A percentile compares a stretch with the other conserved stretches of the same genome.
phyloP scores from a whole-genome alignment of 1,140 invertebrate species.

The Camponotus floridanus region DNA sequence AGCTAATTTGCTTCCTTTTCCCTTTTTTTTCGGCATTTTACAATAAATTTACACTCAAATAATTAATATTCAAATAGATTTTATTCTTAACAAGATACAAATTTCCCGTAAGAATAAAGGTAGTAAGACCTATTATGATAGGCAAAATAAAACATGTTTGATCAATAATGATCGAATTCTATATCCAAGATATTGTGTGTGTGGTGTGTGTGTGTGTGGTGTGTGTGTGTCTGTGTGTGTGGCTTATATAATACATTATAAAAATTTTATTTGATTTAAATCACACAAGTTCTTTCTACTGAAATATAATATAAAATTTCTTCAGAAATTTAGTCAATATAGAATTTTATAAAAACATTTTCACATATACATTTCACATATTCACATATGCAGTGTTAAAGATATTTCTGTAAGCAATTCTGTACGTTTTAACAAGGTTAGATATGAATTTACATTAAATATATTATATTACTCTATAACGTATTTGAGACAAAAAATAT shows the following conservation, averaged over 20 bases:
- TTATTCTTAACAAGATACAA: conserved; percentile 54
- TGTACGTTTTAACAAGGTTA: conserved; percentile 25
- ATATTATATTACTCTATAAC: conserved; percentile 2
- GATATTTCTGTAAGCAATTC: not conserved
- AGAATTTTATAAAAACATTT: conserved; percentile 33
- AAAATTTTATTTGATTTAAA: conserved; percentile 17
- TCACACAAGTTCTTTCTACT: not conserved
- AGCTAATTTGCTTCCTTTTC: conserved; percentile 85
- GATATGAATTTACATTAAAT: conserved; percentile 21
- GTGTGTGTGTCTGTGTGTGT: too few relatives aligned
- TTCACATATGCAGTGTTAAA: not conserved
- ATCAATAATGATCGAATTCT: conserved; percentile 33
- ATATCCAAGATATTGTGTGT: not conserved
- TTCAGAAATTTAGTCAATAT: not conserved
- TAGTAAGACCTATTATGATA: not conserved
- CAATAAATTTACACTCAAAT: not conserved
- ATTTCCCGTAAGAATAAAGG: not conserved
- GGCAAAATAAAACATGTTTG: conserved; percentile 24
- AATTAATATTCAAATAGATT: conserved; percentile 23
- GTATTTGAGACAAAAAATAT: not conserved
- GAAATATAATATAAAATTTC: conserved; percentile 8
- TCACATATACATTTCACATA: not conserved
- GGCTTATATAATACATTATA: not conserved
- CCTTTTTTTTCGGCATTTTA: conserved; percentile 65
- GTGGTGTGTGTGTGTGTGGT: too few relatives aligned